Percentiles rank a stretch among this genome's conserved stretches.
Evolutionary conservation across 2,113 vertebrate genomes (phyloP).

Genomic region (Aplodontia rufa): DNA sequence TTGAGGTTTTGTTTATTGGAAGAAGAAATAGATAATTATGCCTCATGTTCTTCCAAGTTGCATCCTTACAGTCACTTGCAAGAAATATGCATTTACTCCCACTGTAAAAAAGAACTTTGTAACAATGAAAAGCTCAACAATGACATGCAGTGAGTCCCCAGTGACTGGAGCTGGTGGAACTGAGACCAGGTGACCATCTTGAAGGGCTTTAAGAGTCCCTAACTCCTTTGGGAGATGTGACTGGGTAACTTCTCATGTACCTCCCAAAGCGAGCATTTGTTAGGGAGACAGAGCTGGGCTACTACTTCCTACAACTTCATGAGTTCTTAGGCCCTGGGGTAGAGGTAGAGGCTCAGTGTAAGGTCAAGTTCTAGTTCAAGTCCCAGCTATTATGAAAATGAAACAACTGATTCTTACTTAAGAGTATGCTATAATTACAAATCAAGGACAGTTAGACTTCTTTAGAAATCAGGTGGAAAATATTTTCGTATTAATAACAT

Average conservation of each 20-base stretch:
- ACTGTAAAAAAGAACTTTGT: neutral
- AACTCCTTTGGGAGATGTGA: neutral
- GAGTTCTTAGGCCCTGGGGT: neutral
- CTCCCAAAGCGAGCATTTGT: neutral
- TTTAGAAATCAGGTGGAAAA: conserved; percentile 25
- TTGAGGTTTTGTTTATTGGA: neutral
- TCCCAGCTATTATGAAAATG: neutral
- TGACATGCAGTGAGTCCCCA: neutral
- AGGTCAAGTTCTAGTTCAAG: neutral
- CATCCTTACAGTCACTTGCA: neutral
- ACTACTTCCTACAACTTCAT: neutral
- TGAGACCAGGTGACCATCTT: neutral
- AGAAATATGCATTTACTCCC: neutral
- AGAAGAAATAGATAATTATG: neutral
- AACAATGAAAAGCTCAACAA: neutral
- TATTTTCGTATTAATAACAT: conserved; percentile 1
- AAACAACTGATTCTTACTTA: conserved; percentile 29
- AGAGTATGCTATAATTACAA: neutral
- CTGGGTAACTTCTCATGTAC: too few relatives aligned
- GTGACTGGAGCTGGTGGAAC: neutral
- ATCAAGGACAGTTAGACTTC: neutral
- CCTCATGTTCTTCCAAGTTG: neutral
- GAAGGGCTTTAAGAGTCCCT: neutral
- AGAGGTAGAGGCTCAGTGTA: neutral
- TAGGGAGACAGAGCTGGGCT: neutral